A percentile compares a stretch with the other conserved stretches of the same genome.
phyloP scores from a whole-genome alignment of 2,888 invertebrate genomes.

The Andrena minutula region DNA sequence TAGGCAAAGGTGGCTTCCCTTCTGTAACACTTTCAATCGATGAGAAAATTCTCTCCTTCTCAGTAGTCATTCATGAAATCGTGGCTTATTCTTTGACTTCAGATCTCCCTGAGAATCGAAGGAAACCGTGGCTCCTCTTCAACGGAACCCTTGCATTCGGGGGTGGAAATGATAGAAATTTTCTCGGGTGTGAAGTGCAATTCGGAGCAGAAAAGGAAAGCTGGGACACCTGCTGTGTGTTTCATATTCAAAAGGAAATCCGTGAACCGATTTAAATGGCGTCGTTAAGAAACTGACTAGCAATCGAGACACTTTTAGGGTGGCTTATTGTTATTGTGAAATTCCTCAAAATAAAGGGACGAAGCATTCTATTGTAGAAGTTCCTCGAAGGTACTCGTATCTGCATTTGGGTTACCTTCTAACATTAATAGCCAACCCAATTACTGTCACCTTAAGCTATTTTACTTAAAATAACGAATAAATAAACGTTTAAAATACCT shows the following conservation, averaged over 20 bases:
- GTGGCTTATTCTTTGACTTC: neutral
- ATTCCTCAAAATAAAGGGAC: neutral
- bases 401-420: neutral
- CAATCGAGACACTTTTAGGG: neutral
- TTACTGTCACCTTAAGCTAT: too few species aligned
- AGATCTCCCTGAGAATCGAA: slow-evolving; percentile 28
- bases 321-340: neutral
- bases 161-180: slow-evolving; percentile 27
- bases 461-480: too few species aligned
- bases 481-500: too few species aligned
- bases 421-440: too few species aligned
- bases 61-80: slow-evolving; percentile 3
- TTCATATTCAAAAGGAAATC: slow-evolving; percentile 46
- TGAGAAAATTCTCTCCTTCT: neutral
- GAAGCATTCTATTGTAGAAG: neutral
- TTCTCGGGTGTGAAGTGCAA: slow-evolving; percentile 41
- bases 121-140: slow-evolving; percentile 11
- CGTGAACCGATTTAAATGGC: slow-evolving; percentile 26
- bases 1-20: neutral
- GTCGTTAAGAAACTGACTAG: slow-evolving; percentile 13
- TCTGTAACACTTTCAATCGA: slow-evolving; percentile 1
- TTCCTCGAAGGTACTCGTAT: neutral
- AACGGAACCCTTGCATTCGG: slow-evolving; percentile 42
- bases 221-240: slow-evolving; percentile 46
- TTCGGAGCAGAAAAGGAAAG: slow-evolving; percentile 29